Conservation (phyloP, 2,113 vertebrate species). For the Esox niger region DNA sequence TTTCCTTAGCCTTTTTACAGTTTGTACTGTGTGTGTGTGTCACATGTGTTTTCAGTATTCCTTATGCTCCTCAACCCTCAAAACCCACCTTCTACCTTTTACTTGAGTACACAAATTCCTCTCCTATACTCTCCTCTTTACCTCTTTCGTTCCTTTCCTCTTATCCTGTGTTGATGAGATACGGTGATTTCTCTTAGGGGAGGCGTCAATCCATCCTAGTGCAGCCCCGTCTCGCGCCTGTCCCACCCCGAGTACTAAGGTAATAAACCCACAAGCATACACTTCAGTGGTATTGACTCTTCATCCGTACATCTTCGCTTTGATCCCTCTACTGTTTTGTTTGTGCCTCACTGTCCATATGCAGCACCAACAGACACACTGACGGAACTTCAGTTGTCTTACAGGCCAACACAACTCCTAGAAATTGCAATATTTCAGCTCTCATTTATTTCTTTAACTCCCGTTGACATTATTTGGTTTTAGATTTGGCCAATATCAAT, state of each 20-base stretch:
- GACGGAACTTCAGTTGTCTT: background rate
- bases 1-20: background rate
- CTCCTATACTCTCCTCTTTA: conserved; percentile 39
- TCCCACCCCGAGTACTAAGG: conserved; percentile 78
- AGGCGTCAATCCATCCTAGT: conserved; percentile 84
- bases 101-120: background rate
- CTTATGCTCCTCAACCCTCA: conserved; percentile 40
- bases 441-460: background rate
- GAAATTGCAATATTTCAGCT: background rate
- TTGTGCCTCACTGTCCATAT: conserved; percentile 59
- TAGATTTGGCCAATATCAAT: background rate
- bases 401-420: background rate
- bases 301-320: conserved; percentile 52
- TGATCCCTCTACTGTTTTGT: conserved; percentile 48
- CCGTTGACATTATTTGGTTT: background rate
- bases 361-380: conserved; percentile 42
- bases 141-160: conserved; percentile 38
- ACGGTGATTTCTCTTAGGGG: conserved; percentile 85
- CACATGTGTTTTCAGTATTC: conserved; percentile 33
- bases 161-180: conserved; percentile 76
- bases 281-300: conserved; percentile 59
- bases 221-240: conserved; percentile 79
- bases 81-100: background rate
- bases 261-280: conserved; percentile 70
- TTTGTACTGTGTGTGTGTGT: conserved; percentile 1